Percentiles rank a stretch among this genome's conserved stretches.
phyloP scores from a whole-genome alignment of 2,797 vertebrate genomes.

The Lemur catta region DNA sequence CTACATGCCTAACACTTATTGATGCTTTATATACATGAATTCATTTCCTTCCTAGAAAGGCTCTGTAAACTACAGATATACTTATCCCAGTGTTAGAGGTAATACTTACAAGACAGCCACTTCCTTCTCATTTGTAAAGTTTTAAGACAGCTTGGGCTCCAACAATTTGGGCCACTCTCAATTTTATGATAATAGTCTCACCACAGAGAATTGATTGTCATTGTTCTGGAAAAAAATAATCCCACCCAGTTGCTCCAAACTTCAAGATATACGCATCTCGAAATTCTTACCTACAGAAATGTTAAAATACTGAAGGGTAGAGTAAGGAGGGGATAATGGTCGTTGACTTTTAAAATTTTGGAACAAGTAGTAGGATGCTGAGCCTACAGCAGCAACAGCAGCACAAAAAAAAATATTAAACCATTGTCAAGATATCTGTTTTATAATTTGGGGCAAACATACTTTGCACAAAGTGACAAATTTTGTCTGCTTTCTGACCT shows the following conservation, averaged over 20 bases:
- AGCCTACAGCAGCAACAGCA: background rate
- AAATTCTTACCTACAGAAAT: slow-evolving; percentile 37
- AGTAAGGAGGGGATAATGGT: background rate
- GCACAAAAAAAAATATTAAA: slow-evolving; percentile 10
- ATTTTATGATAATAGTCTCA: background rate
- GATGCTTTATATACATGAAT: background rate
- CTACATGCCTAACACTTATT: no score
- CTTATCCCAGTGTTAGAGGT: background rate
- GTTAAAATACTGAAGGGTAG: background rate
- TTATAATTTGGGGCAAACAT: background rate
- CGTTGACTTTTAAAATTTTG: background rate
- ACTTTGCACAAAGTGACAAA: background rate
- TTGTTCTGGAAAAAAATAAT: background rate
- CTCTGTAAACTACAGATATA: background rate
- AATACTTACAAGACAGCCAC: background rate
- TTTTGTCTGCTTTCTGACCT: background rate
- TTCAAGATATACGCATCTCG: background rate
- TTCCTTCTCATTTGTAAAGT: slow-evolving; percentile 7
- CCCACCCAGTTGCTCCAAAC: background rate
- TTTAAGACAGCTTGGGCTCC: background rate
- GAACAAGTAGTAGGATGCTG: background rate
- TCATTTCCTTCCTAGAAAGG: background rate
- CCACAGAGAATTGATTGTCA: background rate
- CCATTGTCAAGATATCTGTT: background rate
- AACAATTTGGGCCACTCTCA: background rate